Base-by-base conservation (phyloP, 2,888 invertebrate genomes). In the Caenorhabditis imperialis region DNA sequence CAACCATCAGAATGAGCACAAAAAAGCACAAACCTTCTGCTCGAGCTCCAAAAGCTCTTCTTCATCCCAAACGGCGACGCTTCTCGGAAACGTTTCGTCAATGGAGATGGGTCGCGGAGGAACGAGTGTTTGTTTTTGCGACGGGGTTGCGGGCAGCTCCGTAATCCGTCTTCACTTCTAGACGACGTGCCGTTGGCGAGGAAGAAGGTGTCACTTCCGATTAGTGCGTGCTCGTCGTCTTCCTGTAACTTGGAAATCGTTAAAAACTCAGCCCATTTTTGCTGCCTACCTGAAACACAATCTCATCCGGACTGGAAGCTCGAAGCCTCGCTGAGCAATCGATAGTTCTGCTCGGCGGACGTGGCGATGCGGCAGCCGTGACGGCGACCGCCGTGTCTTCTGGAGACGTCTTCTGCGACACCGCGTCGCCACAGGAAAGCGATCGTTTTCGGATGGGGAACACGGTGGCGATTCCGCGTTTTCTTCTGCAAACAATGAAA, bases 361-460 rank as follows among this genome's bases (percentile, higher is more conserved):
- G 51, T 1, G 63, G 62, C 8, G 63, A 50, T 4, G 42, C 45
- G 2, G 61, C 20, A 6, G 50, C 54, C 22, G 63, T 55, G 14
- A 61, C 27, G 5, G 70, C 50, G 35, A 51, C 47, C 22, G 51
- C 30, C 25, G 14, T 16, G 10, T 63, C 48, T 14, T 48, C 25
- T 23, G 30, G 4, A 20, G 14, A 23, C 10, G 30, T 16, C 42
- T 55, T 62, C 48, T 30, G 25, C 1, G 60, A 54, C 14, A 77
- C 27, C 8, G 72, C 75, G 63, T 81, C 81, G 16, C 81, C 78
- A 22, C 76, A 73, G 3, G 82, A 82, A 8, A 82, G 65, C 7
- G 81, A 81, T 58, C 82, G 75, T 42, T 82, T 82, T 30, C 82
- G 77, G 30, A 55, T 69, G 51, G 80, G 77, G 54, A 62, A 78